Conservation (phyloP, 1,140 invertebrate genomes). For the Xylocopa sonorina region DNA sequence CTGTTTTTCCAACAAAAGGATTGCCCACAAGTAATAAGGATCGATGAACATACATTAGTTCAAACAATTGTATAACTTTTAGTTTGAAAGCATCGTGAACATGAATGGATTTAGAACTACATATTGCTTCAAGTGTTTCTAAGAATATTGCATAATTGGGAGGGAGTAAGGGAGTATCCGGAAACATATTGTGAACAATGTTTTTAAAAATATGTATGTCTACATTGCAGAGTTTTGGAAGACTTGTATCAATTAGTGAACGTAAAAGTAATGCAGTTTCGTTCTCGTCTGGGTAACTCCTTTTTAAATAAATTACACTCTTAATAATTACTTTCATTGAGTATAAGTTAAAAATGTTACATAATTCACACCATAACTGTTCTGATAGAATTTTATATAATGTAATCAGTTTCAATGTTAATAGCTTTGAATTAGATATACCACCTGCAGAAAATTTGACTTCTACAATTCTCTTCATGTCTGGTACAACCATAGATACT, state of each 20-base stretch:
- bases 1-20: slow-evolving; percentile 84
- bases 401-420: slow-evolving; percentile 85
- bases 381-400: slow-evolving; percentile 85
- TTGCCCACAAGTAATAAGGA: slow-evolving; percentile 82
- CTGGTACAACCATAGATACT: slow-evolving; percentile 87
- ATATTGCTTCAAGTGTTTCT: slow-evolving; percentile 72
- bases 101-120: slow-evolving; percentile 81
- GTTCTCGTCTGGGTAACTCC: slow-evolving; percentile 84
- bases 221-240: slow-evolving; percentile 85
- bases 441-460: slow-evolving; percentile 86
- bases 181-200: slow-evolving; percentile 86
- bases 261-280: slow-evolving; percentile 83
- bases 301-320: slow-evolving; percentile 84
- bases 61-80: slow-evolving; percentile 86
- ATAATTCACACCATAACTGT: slow-evolving; percentile 84
- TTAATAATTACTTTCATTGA: slow-evolving; percentile 83
- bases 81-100: slow-evolving; percentile 82
- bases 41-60: slow-evolving; percentile 86
- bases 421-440: slow-evolving; percentile 83
- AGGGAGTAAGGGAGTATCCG: slow-evolving; percentile 81
- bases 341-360: slow-evolving; percentile 85
- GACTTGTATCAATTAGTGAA: slow-evolving; percentile 86
- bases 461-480: slow-evolving; percentile 86
- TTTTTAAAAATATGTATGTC: slow-evolving; percentile 86
- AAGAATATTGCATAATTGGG: slow-evolving; percentile 82